phyloP scores from a whole-genome alignment of 1,140 invertebrate species.

The Halictus rubicundus region DNA sequence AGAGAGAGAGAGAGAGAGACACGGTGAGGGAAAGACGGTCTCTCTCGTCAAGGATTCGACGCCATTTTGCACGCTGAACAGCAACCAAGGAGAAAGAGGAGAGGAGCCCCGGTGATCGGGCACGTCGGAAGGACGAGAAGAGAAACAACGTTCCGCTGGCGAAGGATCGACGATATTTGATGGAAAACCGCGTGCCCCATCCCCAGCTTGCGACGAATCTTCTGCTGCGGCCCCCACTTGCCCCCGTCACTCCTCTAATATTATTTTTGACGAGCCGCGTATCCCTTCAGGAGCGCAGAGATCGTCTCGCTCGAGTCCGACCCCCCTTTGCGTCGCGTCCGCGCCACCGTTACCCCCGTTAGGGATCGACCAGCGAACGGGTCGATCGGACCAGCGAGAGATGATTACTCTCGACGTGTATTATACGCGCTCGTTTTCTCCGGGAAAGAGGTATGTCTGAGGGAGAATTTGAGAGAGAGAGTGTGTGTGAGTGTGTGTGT shows the following conservation, averaged over 20 bases:
- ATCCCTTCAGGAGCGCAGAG: too few relatives aligned
- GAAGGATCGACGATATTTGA: too few relatives aligned
- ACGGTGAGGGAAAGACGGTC: not conserved
- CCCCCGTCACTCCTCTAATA: too few relatives aligned
- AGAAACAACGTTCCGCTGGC: not conserved
- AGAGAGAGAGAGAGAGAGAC: too few relatives aligned
- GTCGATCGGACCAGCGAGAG: not conserved
- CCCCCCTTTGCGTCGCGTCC: not conserved
- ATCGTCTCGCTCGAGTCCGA: too few relatives aligned
- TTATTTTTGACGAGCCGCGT: too few relatives aligned
- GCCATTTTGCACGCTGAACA: not conserved
- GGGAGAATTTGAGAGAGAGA: not conserved
- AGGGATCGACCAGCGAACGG: not conserved
- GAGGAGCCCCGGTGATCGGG: too few relatives aligned
- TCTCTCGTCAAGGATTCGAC: not conserved
- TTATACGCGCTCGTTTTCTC: not conserved
- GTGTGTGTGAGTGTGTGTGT: not conserved
- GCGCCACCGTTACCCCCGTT: not conserved
- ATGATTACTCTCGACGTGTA: not conserved
- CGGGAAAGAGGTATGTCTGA: not conserved
- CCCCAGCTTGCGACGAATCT: conserved; percentile 28
- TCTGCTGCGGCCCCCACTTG: not conserved
- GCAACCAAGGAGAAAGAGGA: too few relatives aligned
- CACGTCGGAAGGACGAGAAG: not conserved
- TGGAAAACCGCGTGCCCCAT: not conserved